phyloP scores from a whole-genome alignment of 1,140 invertebrate genomes.

The Drosophila funebris region DNA sequence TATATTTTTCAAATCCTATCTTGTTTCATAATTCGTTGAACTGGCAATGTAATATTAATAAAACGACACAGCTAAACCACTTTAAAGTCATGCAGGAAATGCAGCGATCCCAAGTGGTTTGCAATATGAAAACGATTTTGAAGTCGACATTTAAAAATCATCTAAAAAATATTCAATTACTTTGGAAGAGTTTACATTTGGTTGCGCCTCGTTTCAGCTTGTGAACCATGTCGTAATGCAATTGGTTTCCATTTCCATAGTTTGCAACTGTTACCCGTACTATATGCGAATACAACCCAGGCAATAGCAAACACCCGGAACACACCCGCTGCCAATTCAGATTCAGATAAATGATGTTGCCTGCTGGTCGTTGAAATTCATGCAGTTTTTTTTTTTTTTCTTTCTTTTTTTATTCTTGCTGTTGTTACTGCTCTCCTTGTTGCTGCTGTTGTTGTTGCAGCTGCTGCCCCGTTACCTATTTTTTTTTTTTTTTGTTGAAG shows the following conservation, averaged over 20 bases:
- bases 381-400: no score
- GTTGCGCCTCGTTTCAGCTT: conserved; percentile 20
- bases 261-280: background rate
- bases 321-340: conserved; percentile 27
- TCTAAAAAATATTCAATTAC: conserved; percentile 30
- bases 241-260: conserved; percentile 39
- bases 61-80: background rate
- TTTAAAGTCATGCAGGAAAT: background rate
- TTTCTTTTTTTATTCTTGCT: no score
- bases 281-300: background rate
- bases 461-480: conserved; percentile 6
- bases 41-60: background rate
- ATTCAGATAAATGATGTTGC: conserved; percentile 47
- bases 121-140: background rate
- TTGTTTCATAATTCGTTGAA: no score
- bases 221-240: conserved; percentile 39
- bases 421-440: background rate
- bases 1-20: no score
- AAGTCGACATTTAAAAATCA: background rate
- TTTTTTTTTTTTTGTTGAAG: background rate
- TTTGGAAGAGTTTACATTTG: conserved; percentile 26
- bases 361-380: conserved; percentile 33
- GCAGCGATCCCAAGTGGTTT: background rate
- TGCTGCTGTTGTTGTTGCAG: background rate
- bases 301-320: background rate